These are phyloP conservation scores for Albula glossodonta DNA, from an alignment of 2,113 vertebrate genomes.

Conservation along the genomic window DNA sequence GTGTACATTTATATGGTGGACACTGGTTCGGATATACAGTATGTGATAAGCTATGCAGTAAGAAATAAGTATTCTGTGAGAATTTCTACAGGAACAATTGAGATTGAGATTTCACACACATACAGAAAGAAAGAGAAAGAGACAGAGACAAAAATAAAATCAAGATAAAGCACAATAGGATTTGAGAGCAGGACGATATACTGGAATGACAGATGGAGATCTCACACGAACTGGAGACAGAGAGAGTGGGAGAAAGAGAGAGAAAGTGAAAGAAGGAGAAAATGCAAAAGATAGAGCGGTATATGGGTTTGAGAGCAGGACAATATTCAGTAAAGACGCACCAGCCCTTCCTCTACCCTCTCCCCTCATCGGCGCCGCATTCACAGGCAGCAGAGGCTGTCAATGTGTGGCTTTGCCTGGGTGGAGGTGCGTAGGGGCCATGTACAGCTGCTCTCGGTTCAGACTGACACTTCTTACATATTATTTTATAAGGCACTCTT, in stretches of 20 bases:
- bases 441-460: constrained; percentile 26
- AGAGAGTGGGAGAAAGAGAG: neutral
- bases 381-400: neutral
- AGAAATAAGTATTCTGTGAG: no score
- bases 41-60: no score
- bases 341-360: neutral
- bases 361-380: neutral
- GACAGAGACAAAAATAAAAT: no score
- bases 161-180: no score
- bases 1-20: neutral
- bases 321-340: neutral
- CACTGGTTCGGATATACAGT: neutral
- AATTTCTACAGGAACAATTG: no score
- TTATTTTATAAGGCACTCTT: constrained; percentile 46
- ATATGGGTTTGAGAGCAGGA: neutral
- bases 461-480: constrained; percentile 38
- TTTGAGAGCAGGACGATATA: neutral
- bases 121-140: no score
- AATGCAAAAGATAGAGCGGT: neutral
- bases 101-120: no score
- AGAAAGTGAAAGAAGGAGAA: neutral
- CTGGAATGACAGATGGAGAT: neutral
- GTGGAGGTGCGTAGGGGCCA: constrained; percentile 33
- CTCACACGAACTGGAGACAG: neutral
- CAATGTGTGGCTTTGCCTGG: neutral